Evolutionary conservation across 1,140 invertebrate species (phyloP), one percentile per base, ranked within the genome.

Genomic region (Muscidifurax raptorellus): DNA sequence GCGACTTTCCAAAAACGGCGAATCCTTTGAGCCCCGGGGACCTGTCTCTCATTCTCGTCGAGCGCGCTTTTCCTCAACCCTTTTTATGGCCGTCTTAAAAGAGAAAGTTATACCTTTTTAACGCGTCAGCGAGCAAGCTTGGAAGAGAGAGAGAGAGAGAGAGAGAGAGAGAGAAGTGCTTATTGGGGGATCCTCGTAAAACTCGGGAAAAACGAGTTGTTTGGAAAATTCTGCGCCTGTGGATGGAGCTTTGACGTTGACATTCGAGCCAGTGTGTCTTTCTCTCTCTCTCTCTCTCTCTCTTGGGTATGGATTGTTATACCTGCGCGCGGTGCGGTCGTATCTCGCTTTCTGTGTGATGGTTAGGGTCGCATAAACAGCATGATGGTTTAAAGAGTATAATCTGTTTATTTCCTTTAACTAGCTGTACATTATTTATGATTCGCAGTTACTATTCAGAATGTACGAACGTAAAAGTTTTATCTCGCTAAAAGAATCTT

Each of bases 101-200:
- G 89, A 88, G 89, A 91, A 92, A 92, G 88, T 92, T 69, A 30
- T 69, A 88, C 74, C 59, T 85, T 80, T 79, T 81, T 40, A 75
- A 32, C 22, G 18, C 36, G 67, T 69, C 28, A 28, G 25, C 6
- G 32, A 28, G 67, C 59, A 25, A 82, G 32, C 44, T 32, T 0
- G 64, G 77, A 69, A 77, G 25, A 80, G 30, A 83, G 59, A 75
- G 86, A 85, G 86, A 84, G 86, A 89, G 89, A 88, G 88, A 87
- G 64, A 36, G n/a, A 66, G 13, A 84, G 40, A 74, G 22, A 79
- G 2, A 69, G 64, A 27, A 10, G 67, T 32, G 9, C 30, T 64
- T 82, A 82, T 82, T 82, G 81, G 72, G 47, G 71, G 28, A 76
- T 71, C 13, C 32, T 78, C 87, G 82, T 88, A 89, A 89, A 87